Conservation (phyloP, 2,888 invertebrate genomes). For the Trissonchulus sp. region DNA sequence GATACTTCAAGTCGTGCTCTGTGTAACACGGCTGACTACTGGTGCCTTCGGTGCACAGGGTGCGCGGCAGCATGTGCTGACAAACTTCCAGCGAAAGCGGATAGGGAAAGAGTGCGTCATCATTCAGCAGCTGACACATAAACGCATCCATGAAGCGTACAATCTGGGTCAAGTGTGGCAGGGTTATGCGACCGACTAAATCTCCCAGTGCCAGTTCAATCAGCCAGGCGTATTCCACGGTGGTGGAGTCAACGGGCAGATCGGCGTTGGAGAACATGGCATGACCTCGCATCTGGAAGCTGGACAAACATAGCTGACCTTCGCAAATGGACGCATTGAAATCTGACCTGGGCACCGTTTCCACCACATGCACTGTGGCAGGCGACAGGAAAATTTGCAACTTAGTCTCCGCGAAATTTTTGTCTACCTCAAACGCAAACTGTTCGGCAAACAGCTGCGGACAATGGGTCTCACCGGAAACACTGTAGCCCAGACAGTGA, state of each 20-base stretch:
- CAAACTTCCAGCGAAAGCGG: slow-evolving; percentile 64
- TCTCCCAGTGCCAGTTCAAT: slow-evolving; percentile 90
- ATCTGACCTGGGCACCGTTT: slow-evolving; percentile 42
- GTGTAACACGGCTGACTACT: slow-evolving; percentile 62
- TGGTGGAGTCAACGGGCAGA: slow-evolving; percentile 80
- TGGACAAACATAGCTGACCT: slow-evolving; percentile 64
- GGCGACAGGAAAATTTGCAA: slow-evolving; percentile 77
- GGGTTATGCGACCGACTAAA: slow-evolving; percentile 77
- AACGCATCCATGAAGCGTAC: slow-evolving; percentile 77
- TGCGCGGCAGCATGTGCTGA: slow-evolving; percentile 60
- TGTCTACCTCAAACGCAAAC: slow-evolving; percentile 94
- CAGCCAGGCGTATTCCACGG: slow-evolving; percentile 94
- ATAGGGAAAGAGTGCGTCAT: slow-evolving; percentile 71
- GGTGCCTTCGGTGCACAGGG: slow-evolving; percentile 60
- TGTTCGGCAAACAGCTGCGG: slow-evolving; percentile 61
- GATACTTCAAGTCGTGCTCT: slow-evolving; percentile 79
- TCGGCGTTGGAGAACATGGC: slow-evolving; percentile 93
- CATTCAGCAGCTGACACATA: slow-evolving; percentile 72
- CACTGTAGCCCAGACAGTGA: slow-evolving; percentile 58
- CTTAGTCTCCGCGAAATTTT: slow-evolving; percentile 80
- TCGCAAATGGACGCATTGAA: slow-evolving; percentile 31
- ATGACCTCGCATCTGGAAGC: slow-evolving; percentile 73
- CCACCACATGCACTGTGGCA: slow-evolving; percentile 63
- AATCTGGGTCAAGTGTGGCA: slow-evolving; percentile 36
- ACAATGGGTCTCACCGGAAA: slow-evolving; percentile 22